A percentile compares a stretch with the other conserved stretches of the same genome.
Evolutionary conservation across 2,797 vertebrate species (phyloP).

Genomic region (Chanos chanos): DNA sequence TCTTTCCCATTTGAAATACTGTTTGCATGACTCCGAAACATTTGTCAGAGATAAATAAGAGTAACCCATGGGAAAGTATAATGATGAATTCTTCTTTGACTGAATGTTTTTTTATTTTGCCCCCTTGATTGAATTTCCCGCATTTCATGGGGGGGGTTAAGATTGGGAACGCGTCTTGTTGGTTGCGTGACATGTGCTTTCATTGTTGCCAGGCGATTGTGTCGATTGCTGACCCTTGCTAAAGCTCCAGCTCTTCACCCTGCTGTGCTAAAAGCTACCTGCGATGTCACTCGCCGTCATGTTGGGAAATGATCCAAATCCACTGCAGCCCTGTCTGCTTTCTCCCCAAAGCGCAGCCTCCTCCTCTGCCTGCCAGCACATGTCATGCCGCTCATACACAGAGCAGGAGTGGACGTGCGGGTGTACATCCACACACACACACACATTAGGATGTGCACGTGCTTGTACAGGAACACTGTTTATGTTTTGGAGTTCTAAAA

Average conservation of each 20-base stretch:
- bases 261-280: conserved; percentile 70
- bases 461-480: too few species aligned
- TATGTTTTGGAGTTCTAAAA: too few species aligned
- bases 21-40: neutral
- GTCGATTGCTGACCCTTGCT: conserved; percentile 63
- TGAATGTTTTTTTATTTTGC: conserved; percentile 7
- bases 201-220: conserved; percentile 45
- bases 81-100: conserved; percentile 16
- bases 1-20: too few species aligned
- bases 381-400: conserved; percentile 49
- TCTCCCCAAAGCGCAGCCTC: conserved; percentile 47
- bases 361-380: conserved; percentile 59
- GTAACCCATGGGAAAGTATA: neutral
- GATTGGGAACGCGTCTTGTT: conserved; percentile 35
- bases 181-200: conserved; percentile 41
- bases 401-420: too few species aligned
- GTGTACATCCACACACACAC: too few species aligned
- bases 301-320: conserved; percentile 67
- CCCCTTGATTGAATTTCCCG: conserved; percentile 25
- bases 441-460: too few species aligned
- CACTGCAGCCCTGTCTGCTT: conserved; percentile 39
- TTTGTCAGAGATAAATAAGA: neutral
- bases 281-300: conserved; percentile 59
- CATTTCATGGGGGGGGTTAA: conserved; percentile 19
- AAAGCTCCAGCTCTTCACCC: conserved; percentile 52